Evolutionary conservation across 37 sponge, comb jelly and placozoan species (phyloP).

Genomic region (Amphimedon queenslandica): DNA sequence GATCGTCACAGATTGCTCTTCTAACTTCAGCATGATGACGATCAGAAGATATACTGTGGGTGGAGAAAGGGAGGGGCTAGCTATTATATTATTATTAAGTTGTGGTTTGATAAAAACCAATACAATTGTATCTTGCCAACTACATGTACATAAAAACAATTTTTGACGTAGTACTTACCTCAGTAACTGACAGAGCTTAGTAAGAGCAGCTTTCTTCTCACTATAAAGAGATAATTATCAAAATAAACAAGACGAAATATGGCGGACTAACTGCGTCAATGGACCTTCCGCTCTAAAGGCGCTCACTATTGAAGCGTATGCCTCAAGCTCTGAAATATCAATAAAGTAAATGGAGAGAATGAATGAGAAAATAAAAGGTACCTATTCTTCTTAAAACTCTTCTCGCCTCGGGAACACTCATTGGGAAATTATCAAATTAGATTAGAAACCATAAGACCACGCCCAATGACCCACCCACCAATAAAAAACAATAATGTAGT

Average conservation of each 20-base stretch:
- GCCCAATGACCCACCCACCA: no score
- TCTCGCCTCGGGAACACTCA: not conserved
- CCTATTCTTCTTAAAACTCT: not conserved
- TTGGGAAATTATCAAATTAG: not conserved
- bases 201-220: constrained; percentile 36
- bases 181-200: constrained; percentile 32
- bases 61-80: no score
- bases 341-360: not conserved
- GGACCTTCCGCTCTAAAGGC: constrained; percentile 74
- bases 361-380: not conserved
- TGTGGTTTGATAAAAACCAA: no score
- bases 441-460: no score
- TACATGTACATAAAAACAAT: no score
- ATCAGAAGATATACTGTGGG: constrained; percentile 63
- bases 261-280: constrained; percentile 41
- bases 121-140: no score
- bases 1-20: constrained; percentile 81
- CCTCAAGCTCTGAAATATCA: constrained; percentile 42
- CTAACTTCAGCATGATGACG: constrained; percentile 81
- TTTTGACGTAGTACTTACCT: constrained; percentile 23
- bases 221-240: constrained; percentile 7
- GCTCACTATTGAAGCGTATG: constrained; percentile 57
- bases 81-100: no score
- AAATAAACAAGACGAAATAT: not conserved
- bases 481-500: no score